Conservation (phyloP, 2,113 vertebrate species). For the Embiotoca jacksoni region DNA sequence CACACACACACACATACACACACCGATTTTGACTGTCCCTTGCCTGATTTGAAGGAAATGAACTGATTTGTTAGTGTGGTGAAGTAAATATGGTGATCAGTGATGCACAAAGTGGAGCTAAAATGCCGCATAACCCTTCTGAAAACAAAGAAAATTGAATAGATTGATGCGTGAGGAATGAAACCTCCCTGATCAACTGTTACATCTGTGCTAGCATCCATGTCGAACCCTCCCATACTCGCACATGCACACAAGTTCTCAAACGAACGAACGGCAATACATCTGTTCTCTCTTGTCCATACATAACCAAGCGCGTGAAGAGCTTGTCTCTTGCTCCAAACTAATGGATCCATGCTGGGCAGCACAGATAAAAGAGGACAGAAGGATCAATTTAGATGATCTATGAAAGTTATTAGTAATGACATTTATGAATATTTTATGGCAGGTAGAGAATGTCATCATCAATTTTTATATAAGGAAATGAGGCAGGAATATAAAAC, state of each 20-base stretch:
- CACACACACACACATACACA: too few relatives aligned
- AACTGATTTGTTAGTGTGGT: conserved; percentile 15
- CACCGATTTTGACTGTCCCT: not conserved
- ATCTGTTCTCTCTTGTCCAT: conserved; percentile 39
- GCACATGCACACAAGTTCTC: not conserved
- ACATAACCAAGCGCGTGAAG: conserved; percentile 35
- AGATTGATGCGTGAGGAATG: conserved; percentile 20
- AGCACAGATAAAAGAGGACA: conserved; percentile 81
- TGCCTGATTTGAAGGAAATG: conserved; percentile 4
- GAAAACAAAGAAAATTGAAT: not conserved
- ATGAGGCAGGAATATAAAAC: conserved; percentile 87
- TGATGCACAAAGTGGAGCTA: conserved; percentile 14
- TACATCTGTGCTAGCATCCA: conserved; percentile 6
- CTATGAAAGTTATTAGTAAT: conserved; percentile 89
- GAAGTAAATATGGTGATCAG: conserved; percentile 23
- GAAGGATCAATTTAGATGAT: conserved; percentile 88
- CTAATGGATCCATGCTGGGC: conserved; percentile 73
- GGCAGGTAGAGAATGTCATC: conserved; percentile 86
- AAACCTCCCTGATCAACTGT: conserved; percentile 42
- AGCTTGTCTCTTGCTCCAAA: conserved; percentile 42
- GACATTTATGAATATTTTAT: conserved; percentile 91
- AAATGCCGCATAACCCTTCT: conserved; percentile 33
- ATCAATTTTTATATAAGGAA: conserved; percentile 88
- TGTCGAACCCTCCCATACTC: not conserved
- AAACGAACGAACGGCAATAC: not conserved